Base-by-base conservation (phyloP, 1,140 invertebrate species). In the Nephila pilipes region DNA sequence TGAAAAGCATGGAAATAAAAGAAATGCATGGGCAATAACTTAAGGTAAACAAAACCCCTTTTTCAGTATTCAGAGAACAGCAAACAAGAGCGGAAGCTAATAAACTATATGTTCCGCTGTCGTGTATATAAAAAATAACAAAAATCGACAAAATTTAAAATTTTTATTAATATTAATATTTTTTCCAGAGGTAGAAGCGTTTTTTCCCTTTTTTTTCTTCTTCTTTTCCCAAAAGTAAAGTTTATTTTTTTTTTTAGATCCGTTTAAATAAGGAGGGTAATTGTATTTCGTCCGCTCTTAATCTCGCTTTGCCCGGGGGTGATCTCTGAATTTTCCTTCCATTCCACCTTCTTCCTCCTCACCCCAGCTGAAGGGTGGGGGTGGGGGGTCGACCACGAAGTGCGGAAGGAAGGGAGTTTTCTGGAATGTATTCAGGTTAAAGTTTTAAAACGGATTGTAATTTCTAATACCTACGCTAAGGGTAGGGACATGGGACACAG, bases 141-240 rank as follows among this genome's bases (percentile, higher is more conserved):
- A 63, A 65, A 65, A n/a, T n/a, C 25, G 10, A 14, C 8, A n/a
- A 87, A 36, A 36, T 65, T 60, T n/a, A 65, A 87, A 87, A 60
- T 36, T 85, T 91, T 91, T 91, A 91, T 91, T 91, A 91, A 91
- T 65, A 91, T 65, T 85, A 63, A 91, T 91, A 91, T 85, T 91
- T 91, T 58, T 22, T 80, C 22, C 25, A 25, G 5, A 32, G 8
- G 54, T 6, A 79, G 36, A n/a, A 3, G 20, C 32, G 29, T 54
- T 90, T 57, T 90, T 90, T n/a, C n/a, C n/a, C n/a, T n/a, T n/a
- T n/a, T n/a, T n/a, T n/a, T n/a, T n/a, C n/a, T n/a, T n/a, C 32
- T 79, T 57, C n/a, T 8, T 18, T 75, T 75, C 63, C 25, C 8
- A 8, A 14, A 91, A 22, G 38, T 36, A 55, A 38, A 22, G 16